Evolutionary conservation across 2,888 invertebrate species (phyloP), one percentile per base, ranked within the genome.

Genomic region (Cephus sareptanus): DNA sequence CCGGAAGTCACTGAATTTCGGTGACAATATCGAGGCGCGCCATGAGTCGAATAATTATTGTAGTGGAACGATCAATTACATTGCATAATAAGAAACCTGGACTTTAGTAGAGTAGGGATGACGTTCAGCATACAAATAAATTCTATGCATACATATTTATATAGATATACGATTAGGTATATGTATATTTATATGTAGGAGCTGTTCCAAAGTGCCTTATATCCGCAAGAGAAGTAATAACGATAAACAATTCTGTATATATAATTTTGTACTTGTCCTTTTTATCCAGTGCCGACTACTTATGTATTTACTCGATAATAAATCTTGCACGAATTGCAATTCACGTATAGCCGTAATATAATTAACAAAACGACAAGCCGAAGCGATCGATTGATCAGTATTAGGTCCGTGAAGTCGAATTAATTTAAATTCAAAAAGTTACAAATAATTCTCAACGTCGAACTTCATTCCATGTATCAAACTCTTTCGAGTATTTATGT

Each of bases 171-270:
- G 33, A 34, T 77, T 82, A 77, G 31, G 76, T 68, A 75, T 73
- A 83, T 84, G 81, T 78, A 83, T 81, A 84, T 79, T 81, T 74
- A 77, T 71, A 34, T 71, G 33, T 71, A 74, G 23, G 31, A 30
- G 34, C 69, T 87, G 85, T 90, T 90, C 90, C 90, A 90, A 91
- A 90, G 91, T 91, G 91, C 91, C 91, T 91, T 91, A 89, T 85
- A 83, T 86, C 81, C 82, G 85, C 84, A 84, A 82, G 75, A 84
- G 82, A 77, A 79, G 79, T 80, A 75, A 78, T 80, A 81, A 81
- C 76, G 74, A 74, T 82, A 85, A 77, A 80, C 80, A 85, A 85
- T 87, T 85, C 83, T 88, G 84, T 89, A 85, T 86, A 87, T 85
- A 87, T 83, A 81, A 86, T 89, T 89, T 89, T 89, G 84, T 89